Conservation (phyloP, 2,888 invertebrate species). For the Andrena flavipes region DNA sequence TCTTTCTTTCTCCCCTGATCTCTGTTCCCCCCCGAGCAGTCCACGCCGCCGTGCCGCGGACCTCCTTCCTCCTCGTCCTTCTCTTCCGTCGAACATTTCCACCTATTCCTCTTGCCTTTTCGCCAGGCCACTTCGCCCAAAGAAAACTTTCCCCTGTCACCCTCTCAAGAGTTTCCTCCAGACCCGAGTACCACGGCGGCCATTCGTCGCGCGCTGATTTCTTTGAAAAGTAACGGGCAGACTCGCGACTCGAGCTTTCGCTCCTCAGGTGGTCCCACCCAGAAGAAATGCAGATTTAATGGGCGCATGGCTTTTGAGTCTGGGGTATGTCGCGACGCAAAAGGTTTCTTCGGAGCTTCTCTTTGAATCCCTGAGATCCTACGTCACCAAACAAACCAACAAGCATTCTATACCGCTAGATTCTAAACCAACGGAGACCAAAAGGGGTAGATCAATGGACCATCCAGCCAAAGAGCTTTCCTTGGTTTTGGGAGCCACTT, state of each 20-base stretch:
- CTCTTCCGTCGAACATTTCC: conserved; percentile 59
- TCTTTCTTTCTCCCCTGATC: conserved; percentile 67
- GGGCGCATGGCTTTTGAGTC: neutral
- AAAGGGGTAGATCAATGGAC: neutral
- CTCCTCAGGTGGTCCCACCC: conserved; percentile 7
- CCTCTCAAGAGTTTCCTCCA: conserved; percentile 1
- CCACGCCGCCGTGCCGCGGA: conserved; percentile 64
- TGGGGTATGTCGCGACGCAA: neutral
- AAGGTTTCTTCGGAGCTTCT: neutral
- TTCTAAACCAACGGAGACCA: neutral
- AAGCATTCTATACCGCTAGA: neutral
- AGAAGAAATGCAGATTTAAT: neutral
- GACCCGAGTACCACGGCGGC: neutral
- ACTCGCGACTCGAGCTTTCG: neutral
- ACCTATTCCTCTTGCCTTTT: conserved; percentile 26
- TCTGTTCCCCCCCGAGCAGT: conserved; percentile 59
- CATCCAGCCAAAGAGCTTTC: neutral
- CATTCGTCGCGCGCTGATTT: conserved; percentile 16
- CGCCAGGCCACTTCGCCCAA: neutral
- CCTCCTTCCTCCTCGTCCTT: conserved; percentile 56
- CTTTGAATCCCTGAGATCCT: neutral
- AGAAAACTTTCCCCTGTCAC: conserved; percentile 19
- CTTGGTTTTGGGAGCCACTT: neutral
- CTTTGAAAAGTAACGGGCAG: neutral
- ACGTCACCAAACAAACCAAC: neutral